A percentile compares a stretch with the other conserved stretches of the same genome.
Conservation (phyloP, 2,797 vertebrate species). For the Hozukius guyotensis region DNA sequence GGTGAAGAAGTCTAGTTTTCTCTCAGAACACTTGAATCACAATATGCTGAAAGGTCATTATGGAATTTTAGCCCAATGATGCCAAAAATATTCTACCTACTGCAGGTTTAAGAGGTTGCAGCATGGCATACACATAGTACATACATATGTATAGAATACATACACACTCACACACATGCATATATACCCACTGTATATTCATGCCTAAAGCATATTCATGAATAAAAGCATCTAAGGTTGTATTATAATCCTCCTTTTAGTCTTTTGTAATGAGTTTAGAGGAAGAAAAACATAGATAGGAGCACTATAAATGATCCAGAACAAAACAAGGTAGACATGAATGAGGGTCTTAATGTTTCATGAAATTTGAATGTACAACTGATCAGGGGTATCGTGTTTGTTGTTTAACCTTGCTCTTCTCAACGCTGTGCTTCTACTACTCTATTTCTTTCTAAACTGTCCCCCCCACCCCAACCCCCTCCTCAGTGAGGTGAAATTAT, state of each 20-base stretch:
- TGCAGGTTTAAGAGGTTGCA: not conserved
- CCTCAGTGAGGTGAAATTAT: slow-evolving; percentile 11
- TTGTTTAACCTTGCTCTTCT: slow-evolving; percentile 4
- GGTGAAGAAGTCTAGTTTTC: too few species aligned
- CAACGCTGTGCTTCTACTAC: not conserved
- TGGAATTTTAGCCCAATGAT: too few species aligned
- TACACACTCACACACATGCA: not conserved
- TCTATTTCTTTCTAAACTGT: not conserved
- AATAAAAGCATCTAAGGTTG: not conserved
- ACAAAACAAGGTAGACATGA: slow-evolving; percentile 19
- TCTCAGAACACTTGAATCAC: too few species aligned
- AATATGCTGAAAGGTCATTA: too few species aligned
- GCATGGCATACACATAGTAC: not conserved
- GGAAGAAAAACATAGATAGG: not conserved
- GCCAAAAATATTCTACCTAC: too few species aligned
- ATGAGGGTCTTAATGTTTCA: slow-evolving; percentile 33
- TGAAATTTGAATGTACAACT: not conserved
- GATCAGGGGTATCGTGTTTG: not conserved
- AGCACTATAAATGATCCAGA: slow-evolving; percentile 23
- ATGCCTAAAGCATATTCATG: not conserved
- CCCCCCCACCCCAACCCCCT: not conserved
- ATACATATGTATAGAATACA: not conserved
- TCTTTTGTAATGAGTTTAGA: slow-evolving; percentile 1
- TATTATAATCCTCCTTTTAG: not conserved
- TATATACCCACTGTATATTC: not conserved